Evolutionary conservation across 2,113 vertebrate genomes (phyloP), one percentile per base, ranked within the genome.

Genomic region (Suncus etruscus): DNA sequence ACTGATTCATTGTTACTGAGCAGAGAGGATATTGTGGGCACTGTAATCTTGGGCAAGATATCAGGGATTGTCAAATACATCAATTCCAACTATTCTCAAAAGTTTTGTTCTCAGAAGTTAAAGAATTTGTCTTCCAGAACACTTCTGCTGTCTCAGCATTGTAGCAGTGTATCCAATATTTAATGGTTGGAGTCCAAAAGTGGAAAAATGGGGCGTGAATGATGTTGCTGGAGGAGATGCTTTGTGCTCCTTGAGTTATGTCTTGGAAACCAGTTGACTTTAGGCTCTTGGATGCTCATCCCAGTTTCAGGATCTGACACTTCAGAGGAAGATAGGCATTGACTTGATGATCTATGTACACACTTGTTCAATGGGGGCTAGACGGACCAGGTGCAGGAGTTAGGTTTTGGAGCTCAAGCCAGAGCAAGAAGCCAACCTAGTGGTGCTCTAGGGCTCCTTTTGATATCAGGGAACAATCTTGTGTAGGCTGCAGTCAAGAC

Each of bases 151-250:
- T 25, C 31, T 50, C 8, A 48, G 18, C 80, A 12, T 25, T 31
- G 1, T 29, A 45, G n/a, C 66, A 39, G 16, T 3, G 9, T 22
- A 2, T 24, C 6, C 0, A 12, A 11, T 51, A 25, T 8, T 11
- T 2, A 50, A 61, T 58, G 47, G 39, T 61, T 78, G 77, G 47
- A 61, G 86, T 29, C 32, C 81, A 29, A 31, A 61, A 79, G 27
- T 29, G n/a, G 51, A 6, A 74, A 68, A 8, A 22, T 48, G 47
- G 73, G 12, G 31, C 11, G 50, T 39, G 63, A 29, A 50, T 66
- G 54, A 74, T 24, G 9, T 25, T 69, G 45, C 80, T 50, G 50
- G 45, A 66, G 27, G 8, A 70, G 20, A 18, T 32, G 48, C 65
- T 51, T 11, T 22, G 2, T 66, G 65, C 61, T 86, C 12, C 48